Percentiles rank a stretch among this genome's conserved stretches.
phyloP scores from a whole-genome alignment of 2,113 vertebrate genomes.

The Burhinus bistriatus region DNA sequence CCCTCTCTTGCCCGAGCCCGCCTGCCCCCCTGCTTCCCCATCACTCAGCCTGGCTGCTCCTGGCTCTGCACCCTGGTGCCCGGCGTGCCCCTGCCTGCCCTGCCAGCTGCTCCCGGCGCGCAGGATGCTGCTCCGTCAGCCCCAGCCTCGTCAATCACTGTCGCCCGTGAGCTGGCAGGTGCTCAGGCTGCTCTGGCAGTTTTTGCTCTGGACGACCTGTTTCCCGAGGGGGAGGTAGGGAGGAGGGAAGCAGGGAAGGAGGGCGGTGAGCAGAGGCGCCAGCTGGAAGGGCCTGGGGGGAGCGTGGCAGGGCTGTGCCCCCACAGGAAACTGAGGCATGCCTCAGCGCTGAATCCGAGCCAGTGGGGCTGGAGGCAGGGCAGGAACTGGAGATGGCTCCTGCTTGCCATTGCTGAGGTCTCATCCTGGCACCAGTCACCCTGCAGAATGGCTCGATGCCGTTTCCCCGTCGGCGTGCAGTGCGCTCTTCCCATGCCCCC shows the following conservation, averaged over 20 bases:
- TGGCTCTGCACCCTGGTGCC: not conserved
- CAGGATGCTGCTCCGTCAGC: not conserved
- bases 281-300: not conserved
- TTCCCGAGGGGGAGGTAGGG: not conserved
- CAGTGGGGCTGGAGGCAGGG: not conserved
- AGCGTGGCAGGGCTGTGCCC: no score
- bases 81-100: not conserved
- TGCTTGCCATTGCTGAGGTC: not conserved
- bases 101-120: not conserved
- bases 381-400: not conserved
- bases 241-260: not conserved
- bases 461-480: not conserved
- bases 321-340: not conserved
- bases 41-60: not conserved
- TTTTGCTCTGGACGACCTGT: not conserved
- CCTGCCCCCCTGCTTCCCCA: not conserved
- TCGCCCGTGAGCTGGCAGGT: slow-evolving; percentile 65
- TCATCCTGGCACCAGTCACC: not conserved
- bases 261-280: not conserved
- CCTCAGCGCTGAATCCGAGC: accelerated
- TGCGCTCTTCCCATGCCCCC: no score
- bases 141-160: slow-evolving; percentile 83
- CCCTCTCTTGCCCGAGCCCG: not conserved
- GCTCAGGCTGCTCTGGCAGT: not conserved
- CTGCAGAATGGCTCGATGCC: accelerated